These are phyloP conservation scores for Oryzias dopingdopingensis DNA, from an alignment of 2,797 vertebrate species.

Conservation along the genomic window DNA sequence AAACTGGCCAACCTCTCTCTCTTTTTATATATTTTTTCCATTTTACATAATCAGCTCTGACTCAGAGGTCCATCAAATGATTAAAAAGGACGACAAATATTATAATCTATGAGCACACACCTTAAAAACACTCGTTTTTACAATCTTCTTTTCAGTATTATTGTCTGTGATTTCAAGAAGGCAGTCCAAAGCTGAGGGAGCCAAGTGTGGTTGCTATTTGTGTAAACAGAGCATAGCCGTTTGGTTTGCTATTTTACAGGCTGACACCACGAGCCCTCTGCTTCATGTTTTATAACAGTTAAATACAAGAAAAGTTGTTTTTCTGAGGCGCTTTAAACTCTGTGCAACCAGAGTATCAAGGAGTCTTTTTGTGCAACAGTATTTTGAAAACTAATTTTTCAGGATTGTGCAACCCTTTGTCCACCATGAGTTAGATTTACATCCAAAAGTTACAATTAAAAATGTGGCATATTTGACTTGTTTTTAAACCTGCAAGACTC, in stretches of 20 bases:
- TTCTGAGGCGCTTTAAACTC: neutral
- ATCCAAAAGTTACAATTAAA: too few relatives aligned
- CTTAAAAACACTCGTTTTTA: too few relatives aligned
- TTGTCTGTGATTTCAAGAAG: conserved; percentile 19
- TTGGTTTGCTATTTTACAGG: conserved; percentile 62
- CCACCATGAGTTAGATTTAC: too few relatives aligned
- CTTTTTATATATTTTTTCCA: conserved; percentile 26
- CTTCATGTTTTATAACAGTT: conserved; percentile 56
- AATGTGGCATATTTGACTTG: too few relatives aligned
- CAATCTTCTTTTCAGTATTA: conserved; percentile 18
- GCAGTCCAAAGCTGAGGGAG: conserved; percentile 28
- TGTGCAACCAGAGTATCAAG: too few relatives aligned
- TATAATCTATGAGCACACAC: too few relatives aligned
- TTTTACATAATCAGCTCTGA: conserved; percentile 7
- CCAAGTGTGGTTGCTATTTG: conserved; percentile 62
- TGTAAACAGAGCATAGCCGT: conserved; percentile 57
- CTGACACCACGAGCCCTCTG: conserved; percentile 49
- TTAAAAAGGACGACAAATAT: conserved; percentile 3
- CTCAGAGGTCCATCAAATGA: conserved; percentile 2
- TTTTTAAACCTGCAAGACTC: too few relatives aligned
- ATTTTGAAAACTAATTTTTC: too few relatives aligned
- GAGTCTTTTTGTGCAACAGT: too few relatives aligned
- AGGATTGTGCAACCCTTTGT: too few relatives aligned
- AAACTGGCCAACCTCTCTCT: conserved; percentile 13
- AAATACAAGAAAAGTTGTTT: conserved; percentile 61